phyloP scores from a whole-genome alignment of 2,888 invertebrate species.

The Cheilosia impressa region DNA sequence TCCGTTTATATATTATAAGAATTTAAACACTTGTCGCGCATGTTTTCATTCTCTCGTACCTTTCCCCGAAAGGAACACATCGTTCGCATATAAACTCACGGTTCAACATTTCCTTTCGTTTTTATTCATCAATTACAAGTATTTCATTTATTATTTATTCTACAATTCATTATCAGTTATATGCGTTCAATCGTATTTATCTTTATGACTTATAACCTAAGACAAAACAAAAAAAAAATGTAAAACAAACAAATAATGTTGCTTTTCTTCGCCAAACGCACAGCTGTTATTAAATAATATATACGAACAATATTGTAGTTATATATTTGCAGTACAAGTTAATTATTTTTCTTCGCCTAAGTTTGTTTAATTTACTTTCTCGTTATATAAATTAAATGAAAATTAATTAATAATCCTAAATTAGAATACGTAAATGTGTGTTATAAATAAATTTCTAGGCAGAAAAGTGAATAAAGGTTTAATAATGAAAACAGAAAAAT shows the following conservation, averaged over 20 bases:
- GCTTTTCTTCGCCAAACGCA: conserved; percentile 53
- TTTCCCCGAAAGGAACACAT: conserved; percentile 41
- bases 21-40: conserved; percentile 43
- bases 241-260: conserved; percentile 15
- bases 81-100: conserved; percentile 56
- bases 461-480: conserved; percentile 19
- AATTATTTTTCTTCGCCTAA: conserved; percentile 31
- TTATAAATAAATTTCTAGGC: conserved; percentile 35
- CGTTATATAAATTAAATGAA: conserved; percentile 41
- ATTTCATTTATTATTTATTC: conserved; percentile 70
- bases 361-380: conserved; percentile 6
- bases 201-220: conserved; percentile 61
- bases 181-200: conserved; percentile 50
- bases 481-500: conserved; percentile 31
- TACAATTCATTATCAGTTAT: conserved; percentile 71
- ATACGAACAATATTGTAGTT: conserved; percentile 49
- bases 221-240: conserved; percentile 5
- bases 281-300: conserved; percentile 66
- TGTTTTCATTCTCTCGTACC: conserved; percentile 7
- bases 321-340: conserved; percentile 52
- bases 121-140: conserved; percentile 58
- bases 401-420: conserved; percentile 39
- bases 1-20: conserved; percentile 54
- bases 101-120: conserved; percentile 42
- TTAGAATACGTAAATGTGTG: conserved; percentile 17